Evolutionary conservation across 2,888 invertebrate species (phyloP), one percentile per base, ranked within the genome.

Genomic region (Leptopilina syphax): DNA sequence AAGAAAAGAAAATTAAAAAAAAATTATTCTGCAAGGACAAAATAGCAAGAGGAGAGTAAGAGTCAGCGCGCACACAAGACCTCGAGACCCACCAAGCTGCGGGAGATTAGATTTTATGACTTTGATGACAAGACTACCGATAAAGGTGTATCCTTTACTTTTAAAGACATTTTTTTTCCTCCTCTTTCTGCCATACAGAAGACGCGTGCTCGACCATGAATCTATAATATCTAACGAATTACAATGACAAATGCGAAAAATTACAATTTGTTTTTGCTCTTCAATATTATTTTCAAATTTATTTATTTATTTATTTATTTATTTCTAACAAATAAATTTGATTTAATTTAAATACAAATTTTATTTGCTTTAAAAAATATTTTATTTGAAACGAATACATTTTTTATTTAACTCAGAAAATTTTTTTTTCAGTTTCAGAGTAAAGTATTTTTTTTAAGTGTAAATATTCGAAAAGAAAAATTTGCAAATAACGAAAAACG

Each of bases 51-150:
- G 65, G 18, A 24, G 47, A 65, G 76, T 63, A 65, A 60, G 65
- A 34, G 77, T 63, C 77, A 50, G 67, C 60, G 18, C 77, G 60
- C 67, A 63, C 76, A 79, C 27, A 79, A 77, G 82, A 83, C 79
- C 78, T 82, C 82, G 80, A 85, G 84, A 77, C 81, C 79, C 66
- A 79, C 70, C 77, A 80, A 84, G 77, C 82, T 67, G 10, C 63
- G 70, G 67, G 76, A 80, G 83, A 81, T 86, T 83, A 85, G 78
- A 24, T 85, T 86, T 86, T 86, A 84, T 82, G 81, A 84, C 80
- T 73, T 70, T 66, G 77, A 80, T 67, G 82, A 83, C 82, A 81
- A 77, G 79, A 78, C 77, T 78, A 60, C 65, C 27, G 73, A 85
- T 85, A 86, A 86, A 77, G 65, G 47, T 77, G 24, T 63, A 63